Evolutionary conservation across 2,113 vertebrate species (phyloP), one percentile per base, ranked within the genome.

Genomic region (Bothrops jararaca): DNA sequence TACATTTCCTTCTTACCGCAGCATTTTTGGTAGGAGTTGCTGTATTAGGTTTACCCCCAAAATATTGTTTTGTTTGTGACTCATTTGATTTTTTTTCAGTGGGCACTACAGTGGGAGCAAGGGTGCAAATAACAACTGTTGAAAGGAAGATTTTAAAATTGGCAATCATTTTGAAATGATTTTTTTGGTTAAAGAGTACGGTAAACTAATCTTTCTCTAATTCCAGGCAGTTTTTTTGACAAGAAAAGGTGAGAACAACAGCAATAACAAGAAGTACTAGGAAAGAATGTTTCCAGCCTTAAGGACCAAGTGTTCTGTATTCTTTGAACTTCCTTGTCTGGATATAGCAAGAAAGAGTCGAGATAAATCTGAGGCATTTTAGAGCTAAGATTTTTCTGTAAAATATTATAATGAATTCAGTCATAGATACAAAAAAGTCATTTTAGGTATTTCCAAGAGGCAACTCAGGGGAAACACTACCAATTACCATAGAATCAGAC

Each of bases 81-180:
- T 85, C 48, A 53, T 90, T 91, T 91, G 22, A 91, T 85, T 91
- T 91, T 13, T 8, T 91, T 86, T 91, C 74, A 57, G 9, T 85
- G 74, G 53, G 39, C 13, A 45, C 4, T 56, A 39, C 12, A 20
- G 15, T 20, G 74, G 29, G 12, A 11, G 50, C 2, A 22, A 85
- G 11, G 90, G 3, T 54, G 22, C 64, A 91, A 91, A 86, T 86
- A 42, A 20, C 39, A 42, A 42, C 5, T 1, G 42, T 58, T 91
- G 53, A 56, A 48, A 54, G 53, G 20, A 42, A 42, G 57, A 3
- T 80, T 48, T 86, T 58, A 58, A 69, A 69, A 4, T 45, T 26
- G 29, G 54, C 6, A 48, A 58, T 18, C 34, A 86, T 91, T 57
- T 12, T 58, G 57, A 85, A 80, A 52, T 23, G 4, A 10, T 57